A percentile compares a stretch with the other conserved stretches of the same genome.
These are phyloP conservation scores for Nesoenas mayeri DNA, from an alignment of 2,113 vertebrate species.

Conservation along the genomic window DNA sequence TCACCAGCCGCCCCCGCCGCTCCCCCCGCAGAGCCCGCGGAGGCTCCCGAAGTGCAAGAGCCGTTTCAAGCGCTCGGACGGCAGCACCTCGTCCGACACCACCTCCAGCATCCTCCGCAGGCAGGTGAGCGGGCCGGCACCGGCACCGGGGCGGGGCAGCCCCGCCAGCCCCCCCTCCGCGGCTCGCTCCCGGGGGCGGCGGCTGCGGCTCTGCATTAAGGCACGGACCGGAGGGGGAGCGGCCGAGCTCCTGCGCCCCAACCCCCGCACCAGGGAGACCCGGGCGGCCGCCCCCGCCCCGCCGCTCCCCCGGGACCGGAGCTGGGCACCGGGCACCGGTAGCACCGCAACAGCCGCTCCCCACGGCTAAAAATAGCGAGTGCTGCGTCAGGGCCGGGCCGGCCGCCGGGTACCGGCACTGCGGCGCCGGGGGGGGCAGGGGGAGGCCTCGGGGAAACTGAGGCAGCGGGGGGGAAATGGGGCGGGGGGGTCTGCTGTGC, in stretches of 20 bases:
- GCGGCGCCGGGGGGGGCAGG: neutral
- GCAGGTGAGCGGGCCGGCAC: conserved; percentile 69
- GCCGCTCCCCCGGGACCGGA: neutral
- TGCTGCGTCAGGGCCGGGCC: conserved; percentile 54
- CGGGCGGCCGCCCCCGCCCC: neutral
- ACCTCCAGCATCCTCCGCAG: conserved; percentile 85
- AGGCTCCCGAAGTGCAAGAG: conserved; percentile 84
- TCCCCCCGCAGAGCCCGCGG: conserved; percentile 69
- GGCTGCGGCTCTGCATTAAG: neutral
- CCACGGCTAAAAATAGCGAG: conserved; percentile 43
- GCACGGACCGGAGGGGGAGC: neutral
- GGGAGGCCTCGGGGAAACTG: neutral
- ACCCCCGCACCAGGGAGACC: neutral
- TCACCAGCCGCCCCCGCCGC: neutral
- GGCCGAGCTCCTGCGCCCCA: neutral
- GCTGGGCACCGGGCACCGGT: conserved; percentile 2
- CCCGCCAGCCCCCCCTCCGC: neutral
- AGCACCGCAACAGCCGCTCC: neutral
- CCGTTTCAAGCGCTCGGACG: conserved; percentile 85
- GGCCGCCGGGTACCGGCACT: conserved; percentile 23
- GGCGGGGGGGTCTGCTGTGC: neutral
- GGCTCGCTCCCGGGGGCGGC: neutral
- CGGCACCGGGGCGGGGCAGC: neutral
- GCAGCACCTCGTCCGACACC: conserved; percentile 85
- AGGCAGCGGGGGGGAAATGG: neutral